A percentile compares a stretch with the other conserved stretches of the same genome.
Conservation (phyloP, 2,797 vertebrate genomes). For the Muraenolepis orangiensis region DNA sequence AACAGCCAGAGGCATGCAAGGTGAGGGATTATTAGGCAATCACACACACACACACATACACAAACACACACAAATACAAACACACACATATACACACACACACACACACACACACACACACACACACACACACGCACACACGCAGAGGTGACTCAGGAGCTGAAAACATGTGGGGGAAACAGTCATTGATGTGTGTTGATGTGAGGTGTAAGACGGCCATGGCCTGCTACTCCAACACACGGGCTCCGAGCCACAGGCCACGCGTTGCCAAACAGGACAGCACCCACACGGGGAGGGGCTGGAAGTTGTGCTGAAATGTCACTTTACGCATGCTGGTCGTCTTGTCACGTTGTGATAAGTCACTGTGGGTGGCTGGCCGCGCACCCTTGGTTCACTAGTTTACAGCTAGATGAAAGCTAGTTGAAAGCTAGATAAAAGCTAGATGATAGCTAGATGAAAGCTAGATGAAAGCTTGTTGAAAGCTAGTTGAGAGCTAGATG, state of each 20-base stretch:
- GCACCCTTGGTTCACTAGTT: not conserved
- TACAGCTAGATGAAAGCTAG: not conserved
- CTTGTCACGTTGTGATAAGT: not conserved
- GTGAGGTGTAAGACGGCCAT: not conserved
- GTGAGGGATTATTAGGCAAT: not conserved
- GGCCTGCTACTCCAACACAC: no score
- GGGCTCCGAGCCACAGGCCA: not conserved
- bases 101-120: no score
- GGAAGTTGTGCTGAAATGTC: not conserved
- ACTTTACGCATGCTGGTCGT: not conserved
- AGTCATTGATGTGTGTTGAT: conserved; percentile 8
- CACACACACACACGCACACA: no score
- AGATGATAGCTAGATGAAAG: no score
- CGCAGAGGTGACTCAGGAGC: not conserved
- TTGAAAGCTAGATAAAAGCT: no score
- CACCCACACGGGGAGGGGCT: not conserved
- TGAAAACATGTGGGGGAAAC: not conserved
- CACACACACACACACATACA: not conserved
- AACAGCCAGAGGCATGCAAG: not conserved
- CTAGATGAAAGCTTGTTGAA: no score
- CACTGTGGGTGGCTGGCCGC: not conserved
- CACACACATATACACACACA: not conserved
- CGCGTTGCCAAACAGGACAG: not conserved
- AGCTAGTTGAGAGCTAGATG: no score
- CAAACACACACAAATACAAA: not conserved